Percentiles rank a stretch among this genome's conserved stretches.
phyloP scores from a whole-genome alignment of 2,888 invertebrate genomes.

The Synanthedon andrenaeformis region DNA sequence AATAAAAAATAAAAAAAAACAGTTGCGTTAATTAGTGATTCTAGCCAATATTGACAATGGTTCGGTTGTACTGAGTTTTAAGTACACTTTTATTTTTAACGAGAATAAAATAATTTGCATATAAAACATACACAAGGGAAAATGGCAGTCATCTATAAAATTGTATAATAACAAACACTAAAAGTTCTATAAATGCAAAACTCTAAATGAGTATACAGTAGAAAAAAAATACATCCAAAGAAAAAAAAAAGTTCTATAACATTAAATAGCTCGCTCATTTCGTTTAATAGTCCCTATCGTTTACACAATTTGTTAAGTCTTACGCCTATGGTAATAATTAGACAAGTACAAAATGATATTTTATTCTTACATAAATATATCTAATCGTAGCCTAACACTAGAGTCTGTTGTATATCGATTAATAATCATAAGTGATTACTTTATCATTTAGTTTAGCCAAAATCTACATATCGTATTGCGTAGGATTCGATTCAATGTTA shows the following conservation, averaged over 20 bases:
- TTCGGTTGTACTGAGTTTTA: not conserved
- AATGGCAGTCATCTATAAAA: conserved; percentile 37
- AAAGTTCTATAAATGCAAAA: conserved; percentile 69
- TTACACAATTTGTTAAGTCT: conserved; percentile 64
- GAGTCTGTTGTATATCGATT: conserved; percentile 58
- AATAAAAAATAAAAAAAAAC: not conserved
- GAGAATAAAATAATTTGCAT: not conserved
- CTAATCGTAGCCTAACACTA: conserved; percentile 62
- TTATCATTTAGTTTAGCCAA: conserved; percentile 7
- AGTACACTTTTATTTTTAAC: not conserved
- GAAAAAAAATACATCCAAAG: conserved; percentile 65
- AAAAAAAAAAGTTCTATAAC: conserved; percentile 27
- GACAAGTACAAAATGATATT: conserved; percentile 71
- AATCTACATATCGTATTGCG: not conserved
- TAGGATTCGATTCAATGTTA: not conserved
- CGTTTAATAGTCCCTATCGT: conserved; percentile 55
- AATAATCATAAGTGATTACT: conserved; percentile 39
- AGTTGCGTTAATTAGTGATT: not conserved
- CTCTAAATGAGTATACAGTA: conserved; percentile 62
- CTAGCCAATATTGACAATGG: not conserved
- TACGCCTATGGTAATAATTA: conserved; percentile 65
- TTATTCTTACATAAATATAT: conserved; percentile 59
- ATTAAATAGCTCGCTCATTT: conserved; percentile 49
- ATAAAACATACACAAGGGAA: not conserved
- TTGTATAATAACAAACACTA: conserved; percentile 52